Base-by-base conservation (phyloP, 64 coral and sea anemone genomes). In the Hydrozoanthus tunicans region DNA sequence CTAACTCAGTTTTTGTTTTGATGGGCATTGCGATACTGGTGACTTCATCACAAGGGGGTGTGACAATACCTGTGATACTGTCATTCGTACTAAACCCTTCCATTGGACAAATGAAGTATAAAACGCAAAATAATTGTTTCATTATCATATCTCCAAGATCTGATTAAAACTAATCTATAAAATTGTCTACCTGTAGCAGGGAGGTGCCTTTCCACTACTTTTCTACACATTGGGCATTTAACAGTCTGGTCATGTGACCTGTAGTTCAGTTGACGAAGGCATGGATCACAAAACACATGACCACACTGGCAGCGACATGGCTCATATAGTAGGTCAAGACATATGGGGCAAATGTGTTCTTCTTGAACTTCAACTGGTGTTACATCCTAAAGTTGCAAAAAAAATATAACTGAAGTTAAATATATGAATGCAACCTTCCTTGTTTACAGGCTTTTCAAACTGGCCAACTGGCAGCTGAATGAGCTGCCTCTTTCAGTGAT, bases 261-360 rank as follows among this genome's bases (percentile, higher is more conserved):
- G 66, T 85, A 94, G 91, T 98, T 94, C 10, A 98, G 66, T 55
- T 94, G 76, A 9, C 93, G 86, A 55, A 98, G 79, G 54, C 96
- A 98, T 23, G 96, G 90, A 11, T 98, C 96, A 91, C 96, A 98
- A 61, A 98, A 98, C 11, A 98, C 91, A 43, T 98, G 96, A 89
- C 82, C 76, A 62, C 96, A 98, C 10, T 93, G 94, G 82, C 93
- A 94, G n/a, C 60, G 59, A 5, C 92, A 88, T 3, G 96, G 96
- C 25, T 98, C 75, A 81, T 93, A 98, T 7, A 98, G 70, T 54
- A 93, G 58, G 73, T 98, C 93, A 20, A 98, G 89, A 77, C 96
- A 98, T 7, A 98, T 89, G 70, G 96, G 70, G 67, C 96, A 98
- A 15, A 72, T 77, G 5, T 93, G 61, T 24, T 62, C 80, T 5